Conservation (phyloP, 92 coral and sea anemone species). For the Heliopora coerulea region DNA sequence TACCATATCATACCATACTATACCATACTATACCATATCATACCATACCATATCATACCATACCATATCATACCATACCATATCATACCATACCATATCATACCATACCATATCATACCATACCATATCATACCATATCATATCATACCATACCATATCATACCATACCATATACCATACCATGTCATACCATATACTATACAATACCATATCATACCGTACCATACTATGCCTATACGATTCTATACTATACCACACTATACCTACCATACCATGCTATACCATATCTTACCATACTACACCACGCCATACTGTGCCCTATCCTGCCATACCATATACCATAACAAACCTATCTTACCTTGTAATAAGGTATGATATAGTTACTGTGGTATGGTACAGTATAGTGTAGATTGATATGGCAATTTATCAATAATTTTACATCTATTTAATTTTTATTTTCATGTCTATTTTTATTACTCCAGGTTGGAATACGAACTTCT, state of each 20-base stretch:
- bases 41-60: conserved; percentile 38
- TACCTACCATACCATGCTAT: neutral
- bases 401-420: too few species aligned
- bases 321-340: conserved; percentile 21
- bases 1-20: conserved; percentile 11
- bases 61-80: conserved; percentile 37
- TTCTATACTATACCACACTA: neutral
- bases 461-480: too few species aligned
- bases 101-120: conserved; percentile 39
- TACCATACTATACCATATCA: conserved; percentile 21
- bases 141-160: conserved; percentile 31
- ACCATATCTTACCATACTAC: conserved; percentile 9
- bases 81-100: conserved; percentile 28
- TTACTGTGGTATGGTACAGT: too few species aligned
- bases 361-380: too few species aligned
- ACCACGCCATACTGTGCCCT: conserved; percentile 10
- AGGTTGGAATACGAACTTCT: too few species aligned
- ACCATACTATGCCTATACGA: conserved; percentile 20
- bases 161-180: conserved; percentile 6
- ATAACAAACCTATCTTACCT: too few species aligned
- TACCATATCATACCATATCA: conserved; percentile 35
- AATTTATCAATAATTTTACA: too few species aligned
- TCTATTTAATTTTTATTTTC: too few species aligned
- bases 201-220: conserved; percentile 9
- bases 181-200: too few species aligned